These are phyloP conservation scores for Zoanthus sansibaricus DNA, from an alignment of 92 coral and sea anemone genomes.

Conservation along the genomic window DNA sequence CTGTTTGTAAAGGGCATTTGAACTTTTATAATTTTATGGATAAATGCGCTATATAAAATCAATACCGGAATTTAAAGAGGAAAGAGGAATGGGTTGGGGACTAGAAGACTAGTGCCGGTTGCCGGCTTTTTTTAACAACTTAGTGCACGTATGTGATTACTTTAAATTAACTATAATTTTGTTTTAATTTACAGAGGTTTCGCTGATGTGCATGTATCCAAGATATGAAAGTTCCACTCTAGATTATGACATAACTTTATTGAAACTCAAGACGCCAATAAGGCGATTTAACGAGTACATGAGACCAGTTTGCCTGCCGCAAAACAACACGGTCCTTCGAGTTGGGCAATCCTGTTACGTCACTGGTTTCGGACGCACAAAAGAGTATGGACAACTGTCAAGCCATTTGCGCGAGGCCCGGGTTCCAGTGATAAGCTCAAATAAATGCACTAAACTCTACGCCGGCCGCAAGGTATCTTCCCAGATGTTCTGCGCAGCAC, in stretches of 20 bases:
- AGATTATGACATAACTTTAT: conserved; percentile 54
- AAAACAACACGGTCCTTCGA: conserved; percentile 27
- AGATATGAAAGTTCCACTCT: conserved; percentile 22
- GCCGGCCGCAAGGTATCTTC: conserved; percentile 35
- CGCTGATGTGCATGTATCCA: conserved; percentile 43
- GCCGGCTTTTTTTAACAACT: too few relatives aligned
- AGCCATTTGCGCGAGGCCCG: conserved; percentile 36
- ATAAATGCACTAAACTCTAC: conserved; percentile 37
- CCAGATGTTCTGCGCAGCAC: conserved; percentile 65
- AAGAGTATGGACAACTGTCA: conserved; percentile 28
- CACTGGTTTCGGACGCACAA: conserved; percentile 59
- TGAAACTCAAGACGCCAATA: conserved; percentile 28
- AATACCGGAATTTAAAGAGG: too few relatives aligned
- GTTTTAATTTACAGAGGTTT: conserved; percentile 4
- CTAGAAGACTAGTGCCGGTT: too few relatives aligned
- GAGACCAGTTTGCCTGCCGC: conserved; percentile 59
- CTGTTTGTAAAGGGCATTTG: too few relatives aligned
- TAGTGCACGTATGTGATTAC: neutral
- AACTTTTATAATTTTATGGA: too few relatives aligned
- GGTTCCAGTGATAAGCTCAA: conserved; percentile 36
- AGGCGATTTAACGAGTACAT: conserved; percentile 50
- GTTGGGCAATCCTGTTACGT: conserved; percentile 54
- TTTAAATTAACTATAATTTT: neutral
- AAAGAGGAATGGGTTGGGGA: too few relatives aligned
- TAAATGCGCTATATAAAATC: too few relatives aligned